These are phyloP conservation scores for Leptinotarsa peninsularis DNA, from an alignment of 2,888 invertebrate genomes.

Conservation along the genomic window DNA sequence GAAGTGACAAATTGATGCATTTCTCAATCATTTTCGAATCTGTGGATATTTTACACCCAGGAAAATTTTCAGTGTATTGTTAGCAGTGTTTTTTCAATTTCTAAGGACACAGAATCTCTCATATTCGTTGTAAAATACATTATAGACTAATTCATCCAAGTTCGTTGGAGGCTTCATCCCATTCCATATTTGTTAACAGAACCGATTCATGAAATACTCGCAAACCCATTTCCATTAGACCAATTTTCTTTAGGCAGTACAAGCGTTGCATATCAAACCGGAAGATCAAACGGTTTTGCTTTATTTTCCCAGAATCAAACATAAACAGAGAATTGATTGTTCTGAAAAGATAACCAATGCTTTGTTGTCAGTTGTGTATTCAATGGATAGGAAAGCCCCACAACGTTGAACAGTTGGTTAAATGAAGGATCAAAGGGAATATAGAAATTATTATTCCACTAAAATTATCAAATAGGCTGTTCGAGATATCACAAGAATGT, in stretches of 20 bases:
- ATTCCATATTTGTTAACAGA: too few relatives aligned
- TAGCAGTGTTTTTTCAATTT: too few relatives aligned
- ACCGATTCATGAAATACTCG: not conserved
- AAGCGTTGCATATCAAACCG: not conserved
- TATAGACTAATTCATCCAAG: too few relatives aligned
- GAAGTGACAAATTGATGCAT: too few relatives aligned
- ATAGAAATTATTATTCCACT: slow-evolving; percentile 17
- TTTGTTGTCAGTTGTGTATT: slow-evolving; percentile 27
- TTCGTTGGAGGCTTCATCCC: too few relatives aligned
- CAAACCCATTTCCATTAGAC: not conserved
- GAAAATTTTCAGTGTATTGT: too few relatives aligned
- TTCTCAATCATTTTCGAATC: too few relatives aligned
- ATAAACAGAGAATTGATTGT: slow-evolving; percentile 27
- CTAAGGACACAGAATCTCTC: too few relatives aligned
- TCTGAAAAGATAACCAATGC: slow-evolving; percentile 27
- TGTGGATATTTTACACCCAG: too few relatives aligned
- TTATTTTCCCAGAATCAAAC: slow-evolving; percentile 27
- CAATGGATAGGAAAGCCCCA: slow-evolving; percentile 25
- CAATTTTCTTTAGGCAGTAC: slow-evolving; percentile 3
- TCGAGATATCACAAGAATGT: not conserved
- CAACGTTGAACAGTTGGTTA: slow-evolving; percentile 17
- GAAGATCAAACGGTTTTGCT: slow-evolving; percentile 14
- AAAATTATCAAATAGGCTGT: slow-evolving; percentile 11
- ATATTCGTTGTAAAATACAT: too few relatives aligned
- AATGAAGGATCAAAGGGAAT: slow-evolving; percentile 22